Evolutionary conservation across 2,888 invertebrate species (phyloP).

Genomic region (Ophioninae sp.): DNA sequence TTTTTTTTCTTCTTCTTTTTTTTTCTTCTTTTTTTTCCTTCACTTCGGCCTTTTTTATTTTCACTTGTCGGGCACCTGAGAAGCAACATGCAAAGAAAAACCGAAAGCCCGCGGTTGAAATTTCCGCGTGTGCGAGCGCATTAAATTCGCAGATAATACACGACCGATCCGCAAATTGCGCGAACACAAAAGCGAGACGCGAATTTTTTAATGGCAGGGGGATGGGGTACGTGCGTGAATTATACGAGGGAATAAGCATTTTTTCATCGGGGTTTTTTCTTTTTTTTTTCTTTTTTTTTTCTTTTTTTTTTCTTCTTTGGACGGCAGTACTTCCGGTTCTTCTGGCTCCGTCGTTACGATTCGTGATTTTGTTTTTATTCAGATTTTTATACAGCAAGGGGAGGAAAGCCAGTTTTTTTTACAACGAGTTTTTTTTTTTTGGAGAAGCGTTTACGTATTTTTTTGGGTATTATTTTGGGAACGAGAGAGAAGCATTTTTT

Average conservation of each 20-base stretch:
- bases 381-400: not conserved
- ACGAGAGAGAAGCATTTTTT: too few relatives aligned
- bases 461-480: too few relatives aligned
- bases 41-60: not conserved
- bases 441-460: too few relatives aligned
- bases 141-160: slow-evolving; percentile 37
- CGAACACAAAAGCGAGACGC: slow-evolving; percentile 11
- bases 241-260: not conserved
- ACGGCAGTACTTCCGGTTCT: not conserved
- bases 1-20: not conserved
- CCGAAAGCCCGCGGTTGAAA: not conserved
- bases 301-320: not conserved
- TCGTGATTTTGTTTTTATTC: not conserved
- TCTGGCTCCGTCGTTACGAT: not conserved
- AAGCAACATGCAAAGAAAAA: not conserved
- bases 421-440: too few relatives aligned
- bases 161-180: slow-evolving; percentile 18
- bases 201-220: not conserved
- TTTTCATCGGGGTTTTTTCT: slow-evolving; percentile 4
- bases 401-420: too few relatives aligned
- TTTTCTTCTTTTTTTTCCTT: not conserved
- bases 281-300: not conserved
- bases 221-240: not conserved
- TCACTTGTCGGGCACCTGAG: not conserved
- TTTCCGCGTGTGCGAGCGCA: slow-evolving; percentile 19